Evolutionary conservation across 1,140 invertebrate species (phyloP).

Genomic region (Micrasema minimum): DNA sequence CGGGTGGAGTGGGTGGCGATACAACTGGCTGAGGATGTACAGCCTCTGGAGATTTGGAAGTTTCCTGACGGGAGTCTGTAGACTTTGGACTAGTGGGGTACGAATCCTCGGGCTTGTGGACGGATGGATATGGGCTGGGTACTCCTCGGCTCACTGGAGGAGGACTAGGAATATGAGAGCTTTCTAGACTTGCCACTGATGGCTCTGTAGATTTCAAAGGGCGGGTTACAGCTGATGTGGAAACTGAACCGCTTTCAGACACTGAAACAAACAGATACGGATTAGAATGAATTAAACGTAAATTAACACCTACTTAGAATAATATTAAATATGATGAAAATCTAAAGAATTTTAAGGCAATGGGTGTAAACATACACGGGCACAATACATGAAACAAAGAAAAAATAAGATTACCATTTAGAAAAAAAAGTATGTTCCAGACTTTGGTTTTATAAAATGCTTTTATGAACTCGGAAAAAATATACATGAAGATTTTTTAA

Average conservation of each 20-base stretch:
- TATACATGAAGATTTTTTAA: too few species aligned
- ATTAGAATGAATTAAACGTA: too few species aligned
- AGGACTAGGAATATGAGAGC: constrained; percentile 52
- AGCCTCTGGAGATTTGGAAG: neutral
- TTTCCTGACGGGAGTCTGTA: neutral
- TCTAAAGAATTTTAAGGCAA: too few species aligned
- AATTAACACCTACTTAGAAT: too few species aligned
- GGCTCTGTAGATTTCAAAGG: constrained; percentile 57
- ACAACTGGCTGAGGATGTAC: constrained; percentile 16
- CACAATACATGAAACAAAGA: too few species aligned
- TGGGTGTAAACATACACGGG: too few species aligned
- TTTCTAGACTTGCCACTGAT: constrained; percentile 55
- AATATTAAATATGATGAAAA: too few species aligned
- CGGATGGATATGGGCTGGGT: constrained; percentile 46
- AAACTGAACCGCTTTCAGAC: constrained; percentile 53
- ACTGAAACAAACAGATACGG: constrained; percentile 49
- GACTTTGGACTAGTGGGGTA: constrained; percentile 8
- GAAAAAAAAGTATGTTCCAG: too few species aligned
- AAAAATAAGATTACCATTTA: too few species aligned
- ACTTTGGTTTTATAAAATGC: too few species aligned
- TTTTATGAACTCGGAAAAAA: too few species aligned
- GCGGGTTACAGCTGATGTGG: constrained; percentile 56
- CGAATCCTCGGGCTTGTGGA: constrained; percentile 14
- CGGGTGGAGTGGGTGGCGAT: constrained; percentile 6
- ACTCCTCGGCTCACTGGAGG: constrained; percentile 23